Evolutionary conservation across 2,797 vertebrate species (phyloP), one percentile per base, ranked within the genome.

Genomic region (Xerus rutilus): DNA sequence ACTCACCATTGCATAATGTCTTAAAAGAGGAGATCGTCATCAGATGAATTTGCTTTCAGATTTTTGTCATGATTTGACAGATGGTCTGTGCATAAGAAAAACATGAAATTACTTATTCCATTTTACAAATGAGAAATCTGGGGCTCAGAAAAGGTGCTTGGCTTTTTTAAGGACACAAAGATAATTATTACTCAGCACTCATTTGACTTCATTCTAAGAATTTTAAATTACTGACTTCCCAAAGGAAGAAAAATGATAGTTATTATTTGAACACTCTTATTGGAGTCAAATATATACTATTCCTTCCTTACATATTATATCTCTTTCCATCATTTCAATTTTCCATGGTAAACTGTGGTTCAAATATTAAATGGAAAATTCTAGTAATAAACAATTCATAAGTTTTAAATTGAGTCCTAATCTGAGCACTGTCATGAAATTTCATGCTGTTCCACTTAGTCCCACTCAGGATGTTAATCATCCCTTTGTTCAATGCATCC

Each of bases 111-210:
- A 52, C 65, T 86, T 74, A 57, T 45, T 9, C 15, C 57, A 21
- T 69, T 89, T 79, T 82, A 32, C 17, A 76, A 85, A 79, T 74
- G 59, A 95, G 59, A 76, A 70, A 49, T 90, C 11, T 69, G 67
- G 79, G 9, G 84, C 30, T 15, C 18, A 39, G 28, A 18, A 87
- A 90, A 81, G 23, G 5, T 47, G 65, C 28, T 78, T 74, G 18
- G 72, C 28, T 83, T 52, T 17, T 23, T 72, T 49, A 67, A 92
- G 28, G 17, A 78, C 59, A 74, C 7, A 82, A 45, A 12, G 3
- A 13, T 73, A 18, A 32, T 47, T 64, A 25, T 35, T 86, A 35
- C 32, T 87, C n/a, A 3, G 4, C n/a, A 18, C n/a, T 32, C 62
- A 30, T 52, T 77, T 72, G 25, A 13, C 43, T 92, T 90, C 15